Conservation (phyloP, 1,140 invertebrate genomes). For the Zelostemma sp. region DNA sequence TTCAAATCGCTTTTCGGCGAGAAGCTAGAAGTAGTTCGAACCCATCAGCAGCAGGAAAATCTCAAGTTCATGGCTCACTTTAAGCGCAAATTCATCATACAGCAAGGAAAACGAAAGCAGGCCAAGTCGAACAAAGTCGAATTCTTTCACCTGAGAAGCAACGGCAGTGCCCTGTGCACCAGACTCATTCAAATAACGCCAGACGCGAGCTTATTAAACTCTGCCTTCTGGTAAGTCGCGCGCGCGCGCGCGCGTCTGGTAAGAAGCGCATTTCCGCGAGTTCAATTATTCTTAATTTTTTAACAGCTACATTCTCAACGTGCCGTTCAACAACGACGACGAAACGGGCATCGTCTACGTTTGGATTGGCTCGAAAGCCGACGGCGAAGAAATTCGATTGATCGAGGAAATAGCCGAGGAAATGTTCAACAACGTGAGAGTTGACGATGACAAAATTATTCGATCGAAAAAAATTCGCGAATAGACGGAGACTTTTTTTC, state of each 20-base stretch:
- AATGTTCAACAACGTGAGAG: slow-evolving; percentile 89
- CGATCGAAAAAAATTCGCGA: too few relatives aligned
- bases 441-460: too few relatives aligned
- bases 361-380: slow-evolving; percentile 94
- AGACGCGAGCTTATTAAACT: slow-evolving; percentile 84
- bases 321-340: slow-evolving; percentile 86
- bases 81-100: slow-evolving; percentile 94
- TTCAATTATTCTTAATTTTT: slow-evolving; percentile 14
- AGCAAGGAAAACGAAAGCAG: slow-evolving; percentile 87
- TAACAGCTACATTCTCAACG: slow-evolving; percentile 93
- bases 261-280: background rate
- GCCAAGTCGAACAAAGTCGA: slow-evolving; percentile 79
- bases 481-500: background rate
- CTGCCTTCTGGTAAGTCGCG: slow-evolving; percentile 86
- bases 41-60: slow-evolving; percentile 99
- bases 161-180: slow-evolving; percentile 94
- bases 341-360: slow-evolving; percentile 96
- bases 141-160: slow-evolving; percentile 95
- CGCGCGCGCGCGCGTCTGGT: too few relatives aligned
- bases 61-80: slow-evolving; percentile 99
- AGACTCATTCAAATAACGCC: slow-evolving; percentile 91
- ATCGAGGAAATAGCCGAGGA: slow-evolving; percentile 94
- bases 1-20: slow-evolving; percentile 96
- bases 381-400: slow-evolving; percentile 89
- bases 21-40: slow-evolving; percentile 95